Conservation (phyloP, 2,113 vertebrate species). For the Pachyramphus minor region DNA sequence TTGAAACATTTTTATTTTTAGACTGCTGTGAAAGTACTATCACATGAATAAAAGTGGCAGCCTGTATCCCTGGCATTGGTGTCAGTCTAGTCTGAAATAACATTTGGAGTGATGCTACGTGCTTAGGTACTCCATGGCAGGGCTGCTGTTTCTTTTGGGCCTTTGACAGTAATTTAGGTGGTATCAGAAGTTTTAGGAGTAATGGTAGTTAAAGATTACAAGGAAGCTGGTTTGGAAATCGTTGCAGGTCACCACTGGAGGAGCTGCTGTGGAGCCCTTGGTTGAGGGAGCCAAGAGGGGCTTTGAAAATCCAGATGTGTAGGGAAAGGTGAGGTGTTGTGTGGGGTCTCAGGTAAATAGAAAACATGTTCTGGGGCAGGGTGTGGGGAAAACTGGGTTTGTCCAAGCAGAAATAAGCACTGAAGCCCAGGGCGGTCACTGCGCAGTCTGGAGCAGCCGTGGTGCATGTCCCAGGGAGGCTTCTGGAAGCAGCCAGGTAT, state of each 20-base stretch:
- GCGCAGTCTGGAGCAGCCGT: rapidly evolving
- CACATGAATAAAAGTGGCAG: neutral
- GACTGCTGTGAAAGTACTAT: neutral
- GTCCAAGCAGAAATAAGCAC: rapidly evolving
- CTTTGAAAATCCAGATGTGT: no score
- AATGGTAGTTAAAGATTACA: neutral
- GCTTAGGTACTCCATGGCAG: neutral
- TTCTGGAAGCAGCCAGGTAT: neutral
- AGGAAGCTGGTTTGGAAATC: neutral
- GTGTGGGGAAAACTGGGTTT: neutral
- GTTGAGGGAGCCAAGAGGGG: neutral
- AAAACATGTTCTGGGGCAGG: rapidly evolving
- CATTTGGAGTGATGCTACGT: neutral
- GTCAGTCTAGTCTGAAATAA: neutral
- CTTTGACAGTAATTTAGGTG: neutral
- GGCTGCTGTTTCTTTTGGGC: neutral
- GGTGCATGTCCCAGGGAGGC: neutral
- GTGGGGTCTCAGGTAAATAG: neutral
- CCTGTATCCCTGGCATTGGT: neutral
- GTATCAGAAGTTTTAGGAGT: neutral
- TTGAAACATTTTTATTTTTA: neutral
- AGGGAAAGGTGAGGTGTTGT: neutral
- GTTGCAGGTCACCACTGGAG: neutral
- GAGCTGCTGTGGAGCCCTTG: neutral
- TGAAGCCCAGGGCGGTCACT: neutral